Evolutionary conservation across 1,140 invertebrate genomes (phyloP), one percentile per base, ranked within the genome.

Genomic region (Anagrus nilaparvatae): DNA sequence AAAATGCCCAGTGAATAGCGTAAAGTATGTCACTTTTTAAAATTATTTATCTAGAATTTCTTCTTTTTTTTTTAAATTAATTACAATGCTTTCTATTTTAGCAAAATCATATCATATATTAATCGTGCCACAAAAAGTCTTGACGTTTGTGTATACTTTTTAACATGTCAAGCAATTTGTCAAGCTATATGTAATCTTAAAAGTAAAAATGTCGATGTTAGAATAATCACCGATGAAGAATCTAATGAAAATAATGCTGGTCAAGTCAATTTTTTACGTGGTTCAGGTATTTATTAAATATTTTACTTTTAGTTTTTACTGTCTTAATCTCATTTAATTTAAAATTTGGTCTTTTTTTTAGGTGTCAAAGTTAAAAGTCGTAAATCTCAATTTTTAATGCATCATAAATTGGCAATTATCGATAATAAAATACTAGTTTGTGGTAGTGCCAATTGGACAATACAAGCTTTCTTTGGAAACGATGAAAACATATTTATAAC

Each of bases 371-470:
- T 78, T 3, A 56, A 63, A 33, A 53, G 58, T 49, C 61, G 57
- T 42, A n/a, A 38, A 4, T 47, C 54, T 3, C 54, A 60, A 6
- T 64, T 63, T 44, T 56, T 79, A 16, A 84, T 87, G 82, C 84
- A 88, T 56, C 81, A 87, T 58, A 88, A 88, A 58, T 87, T 86
- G 67, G 73, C 72, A 18, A 63, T 87, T 12, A 63, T 85, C 43
- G 84, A 88, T 51, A 65, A 67, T 12, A 56, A 64, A 12, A 54
- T 72, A 18, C 51, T 86, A 5, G 72, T 87, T 49, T 77, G 73
- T 46, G 83, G 83, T 7, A 84, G 81, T 29, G 74, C 81, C 29
- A 87, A 87, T 59, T 87, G 81, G 82, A 84, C 82, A 2, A 71
- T 72, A 39, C 69, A 76, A 44, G 84, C 79, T 13, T 76, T 83